Evolutionary conservation across 2,113 vertebrate genomes (phyloP).

Genomic region (Uria lomvia): DNA sequence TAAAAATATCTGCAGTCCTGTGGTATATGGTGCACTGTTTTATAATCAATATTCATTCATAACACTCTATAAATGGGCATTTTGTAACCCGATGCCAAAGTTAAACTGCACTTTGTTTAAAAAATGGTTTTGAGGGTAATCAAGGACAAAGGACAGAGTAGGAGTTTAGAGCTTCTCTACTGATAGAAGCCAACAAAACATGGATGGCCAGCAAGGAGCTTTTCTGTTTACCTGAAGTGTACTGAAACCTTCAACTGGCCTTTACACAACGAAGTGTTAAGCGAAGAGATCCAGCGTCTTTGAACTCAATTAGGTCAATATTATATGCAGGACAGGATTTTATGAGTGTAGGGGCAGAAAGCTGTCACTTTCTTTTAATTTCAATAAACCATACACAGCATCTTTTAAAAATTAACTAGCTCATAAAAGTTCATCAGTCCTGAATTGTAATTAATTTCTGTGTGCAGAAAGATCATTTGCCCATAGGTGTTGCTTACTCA

Average conservation of each 20-base stretch:
- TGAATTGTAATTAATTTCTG: conserved; percentile 67
- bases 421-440: conserved; percentile 70
- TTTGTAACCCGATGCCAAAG: background rate
- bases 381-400: conserved; percentile 67
- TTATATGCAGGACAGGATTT: conserved; percentile 57
- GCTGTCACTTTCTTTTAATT: conserved; percentile 63
- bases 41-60: conserved; percentile 53
- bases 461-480: conserved; percentile 57
- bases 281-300: background rate
- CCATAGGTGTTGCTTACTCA: conserved; percentile 63
- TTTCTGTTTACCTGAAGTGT: background rate
- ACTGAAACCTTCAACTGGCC: conserved; percentile 48
- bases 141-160: conserved; percentile 15
- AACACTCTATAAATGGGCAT: background rate
- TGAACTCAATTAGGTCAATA: conserved; percentile 53
- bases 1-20: conserved; percentile 25
- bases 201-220: background rate
- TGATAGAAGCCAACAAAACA: background rate
- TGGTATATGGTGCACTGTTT: background rate
- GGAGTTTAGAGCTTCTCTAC: background rate
- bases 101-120: background rate
- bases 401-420: conserved; percentile 69
- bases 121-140: conserved; percentile 1
- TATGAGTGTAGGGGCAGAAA: conserved; percentile 58
- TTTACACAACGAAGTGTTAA: background rate